phyloP scores from a whole-genome alignment of 1,140 invertebrate genomes.

The Drosophila arizonae region DNA sequence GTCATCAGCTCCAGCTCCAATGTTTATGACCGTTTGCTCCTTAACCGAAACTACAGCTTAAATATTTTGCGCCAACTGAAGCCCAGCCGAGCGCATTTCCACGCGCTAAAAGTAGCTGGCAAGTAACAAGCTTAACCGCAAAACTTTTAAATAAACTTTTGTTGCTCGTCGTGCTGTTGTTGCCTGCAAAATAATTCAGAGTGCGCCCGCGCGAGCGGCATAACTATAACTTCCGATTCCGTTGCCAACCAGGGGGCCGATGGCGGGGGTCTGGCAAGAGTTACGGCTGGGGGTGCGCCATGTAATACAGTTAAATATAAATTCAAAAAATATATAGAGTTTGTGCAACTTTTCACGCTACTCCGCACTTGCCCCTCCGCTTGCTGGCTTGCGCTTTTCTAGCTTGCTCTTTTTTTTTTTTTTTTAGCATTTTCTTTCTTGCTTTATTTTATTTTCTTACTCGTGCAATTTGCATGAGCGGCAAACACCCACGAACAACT shows the following conservation, averaged over 20 bases:
- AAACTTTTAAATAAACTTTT: slow-evolving; percentile 79
- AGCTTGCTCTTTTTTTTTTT: not conserved
- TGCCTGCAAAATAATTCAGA: slow-evolving; percentile 64
- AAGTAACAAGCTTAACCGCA: slow-evolving; percentile 79
- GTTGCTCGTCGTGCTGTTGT: slow-evolving; percentile 42
- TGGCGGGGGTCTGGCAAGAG: slow-evolving; percentile 9
- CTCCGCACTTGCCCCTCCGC: slow-evolving; percentile 30
- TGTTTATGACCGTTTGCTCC: slow-evolving; percentile 54
- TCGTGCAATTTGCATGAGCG: slow-evolving; percentile 79
- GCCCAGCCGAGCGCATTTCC: slow-evolving; percentile 53
- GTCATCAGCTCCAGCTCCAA: slow-evolving; percentile 14
- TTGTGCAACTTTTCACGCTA: slow-evolving; percentile 58
- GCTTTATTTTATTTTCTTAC: slow-evolving; percentile 45
- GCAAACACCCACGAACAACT: slow-evolving; percentile 78
- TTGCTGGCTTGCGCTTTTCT: slow-evolving; percentile 2
- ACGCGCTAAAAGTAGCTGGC: slow-evolving; percentile 65
- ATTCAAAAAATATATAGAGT: slow-evolving; percentile 65
- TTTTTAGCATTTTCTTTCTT: not conserved
- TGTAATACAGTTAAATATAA: slow-evolving; percentile 76
- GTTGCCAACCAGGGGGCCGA: slow-evolving; percentile 17
- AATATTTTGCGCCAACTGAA: slow-evolving; percentile 60
- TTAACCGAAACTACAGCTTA: slow-evolving; percentile 57
- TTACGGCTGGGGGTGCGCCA: slow-evolving; percentile 44
- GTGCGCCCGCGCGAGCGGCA: slow-evolving; percentile 68
- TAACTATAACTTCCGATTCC: slow-evolving; percentile 80